Base-by-base conservation (phyloP, 2,797 vertebrate genomes). In the Nannoperca obscura region DNA sequence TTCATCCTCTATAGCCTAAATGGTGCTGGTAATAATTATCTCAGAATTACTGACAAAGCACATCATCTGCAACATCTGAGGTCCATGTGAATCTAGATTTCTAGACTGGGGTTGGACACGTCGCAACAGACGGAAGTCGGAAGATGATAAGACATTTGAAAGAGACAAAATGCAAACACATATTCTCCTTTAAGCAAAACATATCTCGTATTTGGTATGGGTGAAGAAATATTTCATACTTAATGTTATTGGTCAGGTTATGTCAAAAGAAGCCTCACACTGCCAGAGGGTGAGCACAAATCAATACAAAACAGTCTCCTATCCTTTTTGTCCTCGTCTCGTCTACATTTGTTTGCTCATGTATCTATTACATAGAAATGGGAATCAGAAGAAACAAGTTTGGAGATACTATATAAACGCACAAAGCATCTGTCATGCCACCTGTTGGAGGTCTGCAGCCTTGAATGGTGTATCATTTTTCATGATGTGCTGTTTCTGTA, bases 341-440 rank as follows among this genome's bases (percentile, higher is more conserved):
- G 1, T 22, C 19, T 19, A 50, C 19, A 50, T 30, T 38, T 44
- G 22, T 40, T 68, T 49, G 2, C 10, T 2, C 12, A 20, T 22
- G 24, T 54, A 54, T 54, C 53, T 17, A 14, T 71, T 44, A 42
- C 3, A 42, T 14, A 14, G 40, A 40, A 40, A 17, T 9, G 19
- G 19, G 46, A 32, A 53, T 40, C 17, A 13, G 34, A 24, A 38
- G 9, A 47, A 24, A 59, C n/a, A 11, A 15, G n/a, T 40, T 42
- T 46, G 22, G 64, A 59, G 50, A 34, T 38, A 13, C 10, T 3
- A 7, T 22, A 34, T 27, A 8, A 36, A 40, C n/a, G 7, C 53
- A 50, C 1, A 10, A 24, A 66, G 81, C 76, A 62, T 86, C 80
- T 82, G 84, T 80, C 38, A 1, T 0, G 30, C 66, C 84, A 80